A percentile compares a stretch with the other conserved stretches of the same genome.
Evolutionary conservation across 2,888 invertebrate species (phyloP).

Genomic region (Lysandra coridon): DNA sequence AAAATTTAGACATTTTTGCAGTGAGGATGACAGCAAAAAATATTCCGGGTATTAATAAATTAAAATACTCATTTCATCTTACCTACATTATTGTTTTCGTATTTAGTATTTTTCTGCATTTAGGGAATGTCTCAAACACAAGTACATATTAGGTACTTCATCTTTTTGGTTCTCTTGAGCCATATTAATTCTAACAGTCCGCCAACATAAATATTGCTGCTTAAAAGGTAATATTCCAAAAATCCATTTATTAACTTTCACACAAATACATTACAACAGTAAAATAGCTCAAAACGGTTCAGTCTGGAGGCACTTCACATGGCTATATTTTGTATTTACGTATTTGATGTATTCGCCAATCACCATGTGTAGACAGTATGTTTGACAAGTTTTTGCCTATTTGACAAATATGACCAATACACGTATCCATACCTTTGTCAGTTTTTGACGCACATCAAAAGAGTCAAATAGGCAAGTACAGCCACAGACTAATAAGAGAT

Average conservation of each 20-base stretch:
- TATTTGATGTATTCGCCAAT: too few relatives aligned
- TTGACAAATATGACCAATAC: too few relatives aligned
- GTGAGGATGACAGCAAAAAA: neutral
- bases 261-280: neutral
- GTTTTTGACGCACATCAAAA: too few relatives aligned
- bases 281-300: neutral
- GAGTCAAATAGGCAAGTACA: too few relatives aligned
- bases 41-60: neutral
- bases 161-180: neutral
- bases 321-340: too few relatives aligned
- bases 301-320: neutral
- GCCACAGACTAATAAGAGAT: too few relatives aligned
- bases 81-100: neutral
- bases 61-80: neutral
- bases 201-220: neutral
- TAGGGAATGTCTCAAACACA: neutral
- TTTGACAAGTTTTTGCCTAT: too few relatives aligned
- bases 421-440: too few relatives aligned
- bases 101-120: neutral
- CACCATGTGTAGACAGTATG: too few relatives aligned
- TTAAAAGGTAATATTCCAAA: neutral
- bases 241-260: neutral
- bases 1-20: neutral
- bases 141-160: neutral
- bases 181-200: neutral